Evolutionary conservation across 53 echinoderm and acorn worm species (phyloP).

Genomic region (Paelopatides confundens): DNA sequence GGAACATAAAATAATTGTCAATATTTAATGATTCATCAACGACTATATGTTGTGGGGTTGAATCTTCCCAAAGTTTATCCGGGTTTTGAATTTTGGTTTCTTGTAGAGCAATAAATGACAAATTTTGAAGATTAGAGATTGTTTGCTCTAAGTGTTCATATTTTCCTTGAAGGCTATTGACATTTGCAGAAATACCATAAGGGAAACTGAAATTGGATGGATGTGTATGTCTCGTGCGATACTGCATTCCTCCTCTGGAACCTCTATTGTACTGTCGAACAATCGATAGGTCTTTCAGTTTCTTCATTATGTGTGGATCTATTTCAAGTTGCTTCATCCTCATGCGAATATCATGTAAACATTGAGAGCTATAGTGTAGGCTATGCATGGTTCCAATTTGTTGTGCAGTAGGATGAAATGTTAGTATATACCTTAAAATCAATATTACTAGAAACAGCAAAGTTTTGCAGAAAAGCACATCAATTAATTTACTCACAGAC

Average conservation of each 20-base stretch:
- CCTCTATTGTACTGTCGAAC: not conserved
- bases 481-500: too few relatives aligned
- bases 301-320: not conserved
- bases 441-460: too few relatives aligned
- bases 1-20: not conserved
- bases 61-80: not conserved
- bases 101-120: not conserved
- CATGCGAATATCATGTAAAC: not conserved
- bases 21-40: not conserved
- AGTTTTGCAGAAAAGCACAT: too few relatives aligned
- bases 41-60: not conserved
- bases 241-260: not conserved
- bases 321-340: not conserved
- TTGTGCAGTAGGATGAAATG: too few relatives aligned
- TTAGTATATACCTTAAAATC: too few relatives aligned
- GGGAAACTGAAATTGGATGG: not conserved
- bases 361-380: too few relatives aligned
- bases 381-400: too few relatives aligned
- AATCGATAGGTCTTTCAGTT: not conserved
- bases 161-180: not conserved
- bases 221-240: not conserved
- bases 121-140: not conserved
- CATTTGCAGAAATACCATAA: conserved; percentile 7
- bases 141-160: conserved; percentile 23
- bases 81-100: not conserved